Base-by-base conservation (phyloP, 37 sponge, comb jelly and placozoan genomes). In the Haliclona indistincta region DNA sequence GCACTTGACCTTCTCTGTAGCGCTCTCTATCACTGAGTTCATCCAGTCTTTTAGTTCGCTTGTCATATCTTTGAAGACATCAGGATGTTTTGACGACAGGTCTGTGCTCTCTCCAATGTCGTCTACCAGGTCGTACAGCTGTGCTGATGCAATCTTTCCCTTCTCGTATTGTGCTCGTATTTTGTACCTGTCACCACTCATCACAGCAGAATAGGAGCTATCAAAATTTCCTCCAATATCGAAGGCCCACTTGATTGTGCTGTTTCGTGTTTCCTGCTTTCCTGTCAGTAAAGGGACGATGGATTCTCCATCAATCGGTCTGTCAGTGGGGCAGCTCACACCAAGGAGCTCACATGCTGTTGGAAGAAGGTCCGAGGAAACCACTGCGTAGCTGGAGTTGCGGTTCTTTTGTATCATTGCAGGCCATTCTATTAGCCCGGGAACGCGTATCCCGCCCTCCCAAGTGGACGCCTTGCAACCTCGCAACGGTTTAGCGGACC, bases 361-460 rank as follows among this genome's bases (percentile, higher is more conserved):
- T 17, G 82, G 88, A 2, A 87, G 63, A 5, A 87, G 44, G 36
- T 87, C 82, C 39, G 72, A 76, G 15, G 88, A 76, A 29, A 87
- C 73, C 2, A 87, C 82, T 10, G 88, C 63, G 64, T 54, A 77
- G 6, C 68, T 54, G 2, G 75, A 61, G 32, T n/a, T 40, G 8
- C 30, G 39, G 38, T 87, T 81, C 13, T 34, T 69, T 4, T 30
- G 65, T 19, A 87, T 76, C 63, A 69, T 76, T 2, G 36, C 44
- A 30, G 88, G 88, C 88, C 88, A 87, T 25, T 87, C 88, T 7
- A 87, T 81, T 13, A 87, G 37, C 6, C 88, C 82, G 26, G 82
- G 88, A 0, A 87, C 74, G 15, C 88, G 38, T 17, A 87, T 81
- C 0, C 88, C 88, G 22, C 88, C 88, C 56, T 87, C 88, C 32